Evolutionary conservation across 2,113 vertebrate genomes (phyloP), one percentile per base, ranked within the genome.

Genomic region (Brienomyrus longianalis): DNA sequence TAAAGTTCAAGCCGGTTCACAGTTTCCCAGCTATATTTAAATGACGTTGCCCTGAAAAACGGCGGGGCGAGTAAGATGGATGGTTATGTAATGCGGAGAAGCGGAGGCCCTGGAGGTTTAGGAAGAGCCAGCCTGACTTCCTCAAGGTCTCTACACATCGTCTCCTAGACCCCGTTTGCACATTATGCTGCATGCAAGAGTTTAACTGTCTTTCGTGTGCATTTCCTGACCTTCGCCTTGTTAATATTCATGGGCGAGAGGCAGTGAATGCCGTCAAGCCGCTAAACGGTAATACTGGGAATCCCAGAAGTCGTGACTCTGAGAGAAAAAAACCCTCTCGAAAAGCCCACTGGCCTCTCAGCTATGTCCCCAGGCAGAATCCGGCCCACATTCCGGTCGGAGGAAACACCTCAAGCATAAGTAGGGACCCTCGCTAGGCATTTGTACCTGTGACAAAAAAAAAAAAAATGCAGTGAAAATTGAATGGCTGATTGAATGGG

Each of bases 401-500:
- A 43, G 74, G 47, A 19, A 39, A 43, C 74, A 43, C 35, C 35
- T 43, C 31, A 80, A 27, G 21, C 23, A 86, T 86, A 86, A 23
- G 47, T 13, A 51, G 1, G 23, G 48, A 31, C 10, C 47, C 23
- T 86, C 0, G 21, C 4, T 27, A 27, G 83, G 7, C 23, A 13
- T 51, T 27, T 51, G 83, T 86, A 51, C 74, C 35, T 80, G 74
- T 19, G 35, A 21, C 31, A 4, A 35, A 3, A 13, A 62, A 59
- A 59, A 31, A 15, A 74, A 39, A 77, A 19, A 15, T 43, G 45
- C 48, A 54, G 47, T 56, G 43, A 62, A 90, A 89, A 93, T 93
- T 89, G 50, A 91, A 92, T 91, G 77, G 86, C 43, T 39, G 74
- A 39, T 90, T 59, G 86, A 27, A 89, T 90, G 91, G 89, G 90